Evolutionary conservation across 2,888 invertebrate species (phyloP).

Genomic region (Amphimallon solstitiale): DNA sequence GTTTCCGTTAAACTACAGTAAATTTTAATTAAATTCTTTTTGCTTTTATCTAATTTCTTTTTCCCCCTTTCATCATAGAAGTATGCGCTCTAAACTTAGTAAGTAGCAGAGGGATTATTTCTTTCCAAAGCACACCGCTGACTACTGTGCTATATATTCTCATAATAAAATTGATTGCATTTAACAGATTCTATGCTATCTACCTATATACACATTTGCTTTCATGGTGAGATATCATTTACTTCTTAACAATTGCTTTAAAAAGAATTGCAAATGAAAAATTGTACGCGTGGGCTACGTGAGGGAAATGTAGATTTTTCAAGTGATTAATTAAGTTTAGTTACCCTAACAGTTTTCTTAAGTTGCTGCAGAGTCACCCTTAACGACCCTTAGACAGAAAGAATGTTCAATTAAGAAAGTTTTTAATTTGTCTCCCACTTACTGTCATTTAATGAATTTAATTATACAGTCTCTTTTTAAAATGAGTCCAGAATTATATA

Average conservation of each 20-base stretch:
- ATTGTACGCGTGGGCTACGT: constrained; percentile 39
- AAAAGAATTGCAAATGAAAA: not conserved
- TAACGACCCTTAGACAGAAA: constrained; percentile 39
- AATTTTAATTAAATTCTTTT: too few species aligned
- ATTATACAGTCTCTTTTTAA: constrained; percentile 27
- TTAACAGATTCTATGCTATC: too few species aligned
- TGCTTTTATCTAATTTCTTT: too few species aligned
- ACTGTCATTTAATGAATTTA: constrained; percentile 38
- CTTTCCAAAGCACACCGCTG: too few species aligned
- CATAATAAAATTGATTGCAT: too few species aligned
- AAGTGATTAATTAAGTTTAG: constrained; percentile 49
- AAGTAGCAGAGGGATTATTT: too few species aligned
- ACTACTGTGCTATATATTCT: too few species aligned
- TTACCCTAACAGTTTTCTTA: constrained; percentile 34
- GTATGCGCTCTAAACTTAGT: too few species aligned
- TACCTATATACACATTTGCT: too few species aligned
- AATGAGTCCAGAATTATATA: not conserved
- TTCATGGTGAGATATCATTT: too few species aligned
- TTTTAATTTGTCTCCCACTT: constrained; percentile 49
- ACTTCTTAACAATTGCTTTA: not conserved
- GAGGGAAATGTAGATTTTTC: constrained; percentile 48
- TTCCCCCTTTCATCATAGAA: too few species aligned
- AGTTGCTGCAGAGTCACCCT: constrained; percentile 21
- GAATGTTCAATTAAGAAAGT: constrained; percentile 52
- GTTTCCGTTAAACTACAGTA: too few species aligned